Evolutionary conservation across 2,797 vertebrate genomes (phyloP).

Genomic region (Miichthys miiuy): DNA sequence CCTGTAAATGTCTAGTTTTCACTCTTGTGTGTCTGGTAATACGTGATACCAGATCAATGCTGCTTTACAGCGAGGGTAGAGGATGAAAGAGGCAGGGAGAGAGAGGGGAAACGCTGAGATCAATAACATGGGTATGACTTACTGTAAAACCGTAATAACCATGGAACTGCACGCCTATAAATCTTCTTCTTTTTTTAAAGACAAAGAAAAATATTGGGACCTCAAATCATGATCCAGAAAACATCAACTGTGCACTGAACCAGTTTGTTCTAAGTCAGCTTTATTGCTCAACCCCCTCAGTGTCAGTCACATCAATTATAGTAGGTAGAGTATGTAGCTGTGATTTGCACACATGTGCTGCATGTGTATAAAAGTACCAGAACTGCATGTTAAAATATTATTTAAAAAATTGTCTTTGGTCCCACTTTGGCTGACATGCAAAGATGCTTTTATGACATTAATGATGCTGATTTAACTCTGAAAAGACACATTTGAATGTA

Average conservation of each 20-base stretch:
- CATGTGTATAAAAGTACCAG: slow-evolving; percentile 50
- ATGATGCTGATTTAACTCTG: slow-evolving; percentile 1
- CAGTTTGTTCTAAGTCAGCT: slow-evolving; percentile 38
- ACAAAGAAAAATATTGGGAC: background rate
- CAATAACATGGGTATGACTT: slow-evolving; percentile 60
- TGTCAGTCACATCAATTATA: slow-evolving; percentile 39
- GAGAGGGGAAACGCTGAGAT: slow-evolving; percentile 48
- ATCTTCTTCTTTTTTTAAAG: background rate
- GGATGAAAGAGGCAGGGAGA: slow-evolving; percentile 23
- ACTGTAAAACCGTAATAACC: slow-evolving; percentile 45
- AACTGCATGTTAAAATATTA: slow-evolving; percentile 17
- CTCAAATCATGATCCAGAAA: background rate
- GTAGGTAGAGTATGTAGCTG: slow-evolving; percentile 1
- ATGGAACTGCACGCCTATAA: background rate
- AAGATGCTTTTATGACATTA: slow-evolving; percentile 4
- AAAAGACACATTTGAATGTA: background rate
- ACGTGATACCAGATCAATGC: slow-evolving; percentile 68
- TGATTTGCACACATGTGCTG: slow-evolving; percentile 68
- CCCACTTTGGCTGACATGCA: slow-evolving; percentile 70
- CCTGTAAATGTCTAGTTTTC: slow-evolving; percentile 60
- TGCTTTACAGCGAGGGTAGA: slow-evolving; percentile 13
- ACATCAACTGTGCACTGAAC: slow-evolving; percentile 9
- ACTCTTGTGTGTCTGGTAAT: slow-evolving; percentile 57
- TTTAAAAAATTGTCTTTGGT: slow-evolving; percentile 31
- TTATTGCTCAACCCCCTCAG: slow-evolving; percentile 66